Conservation (phyloP, 2,888 invertebrate species). For the Caenorhabditis virilis region DNA sequence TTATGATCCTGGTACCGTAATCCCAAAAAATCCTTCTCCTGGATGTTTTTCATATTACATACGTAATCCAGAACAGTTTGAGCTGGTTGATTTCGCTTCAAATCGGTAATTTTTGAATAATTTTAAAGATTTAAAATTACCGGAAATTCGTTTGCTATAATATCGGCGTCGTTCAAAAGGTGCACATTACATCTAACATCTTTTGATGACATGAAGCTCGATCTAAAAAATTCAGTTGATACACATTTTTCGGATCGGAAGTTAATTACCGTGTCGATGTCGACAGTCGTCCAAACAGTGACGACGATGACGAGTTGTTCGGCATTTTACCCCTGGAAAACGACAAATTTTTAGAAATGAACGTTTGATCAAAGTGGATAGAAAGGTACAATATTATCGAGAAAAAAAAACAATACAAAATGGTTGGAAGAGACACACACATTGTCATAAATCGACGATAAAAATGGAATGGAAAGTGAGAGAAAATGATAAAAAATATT, state of each 20-base stretch:
- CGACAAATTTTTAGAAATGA: background rate
- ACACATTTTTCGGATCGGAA: background rate
- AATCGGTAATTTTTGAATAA: too few species aligned
- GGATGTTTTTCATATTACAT: constrained; percentile 85
- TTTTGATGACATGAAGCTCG: constrained; percentile 46
- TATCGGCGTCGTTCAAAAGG: constrained; percentile 63
- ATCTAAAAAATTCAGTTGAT: constrained; percentile 22
- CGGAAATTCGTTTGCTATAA: constrained; percentile 60
- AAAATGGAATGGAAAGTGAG: too few species aligned
- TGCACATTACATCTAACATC: constrained; percentile 60
- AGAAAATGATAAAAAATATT: too few species aligned
- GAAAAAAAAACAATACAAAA: background rate
- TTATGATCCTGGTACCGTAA: constrained; percentile 86
- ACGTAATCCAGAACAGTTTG: constrained; percentile 86
- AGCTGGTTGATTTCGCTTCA: constrained; percentile 74
- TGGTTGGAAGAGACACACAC: too few species aligned
- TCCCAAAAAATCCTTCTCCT: constrained; percentile 92
- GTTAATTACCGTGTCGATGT: constrained; percentile 31
- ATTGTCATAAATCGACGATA: too few species aligned
- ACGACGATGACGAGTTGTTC: constrained; percentile 42
- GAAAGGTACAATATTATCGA: background rate
- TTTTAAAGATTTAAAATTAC: constrained; percentile 35
- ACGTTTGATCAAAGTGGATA: background rate
- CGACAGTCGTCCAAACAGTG: constrained; percentile 46
- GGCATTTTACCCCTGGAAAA: constrained; percentile 47